These are phyloP conservation scores for Pristionchus mayeri DNA, from an alignment of 2,888 invertebrate genomes.

Conservation along the genomic window DNA sequence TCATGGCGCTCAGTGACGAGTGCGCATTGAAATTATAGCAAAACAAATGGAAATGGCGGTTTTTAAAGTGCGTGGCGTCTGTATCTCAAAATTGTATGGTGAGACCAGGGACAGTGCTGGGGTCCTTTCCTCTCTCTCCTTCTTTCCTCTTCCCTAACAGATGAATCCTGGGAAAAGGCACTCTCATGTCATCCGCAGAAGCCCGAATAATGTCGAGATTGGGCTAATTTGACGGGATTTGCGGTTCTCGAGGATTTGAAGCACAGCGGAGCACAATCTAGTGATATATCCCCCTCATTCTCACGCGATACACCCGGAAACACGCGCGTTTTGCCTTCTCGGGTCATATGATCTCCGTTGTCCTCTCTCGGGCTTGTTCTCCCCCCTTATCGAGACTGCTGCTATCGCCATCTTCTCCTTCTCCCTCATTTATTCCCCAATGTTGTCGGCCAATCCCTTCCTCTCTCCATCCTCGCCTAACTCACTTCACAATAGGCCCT, in stretches of 20 bases:
- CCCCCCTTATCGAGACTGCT: background rate
- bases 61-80: background rate
- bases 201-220: background rate
- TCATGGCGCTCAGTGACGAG: too few relatives aligned
- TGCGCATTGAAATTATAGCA: too few relatives aligned
- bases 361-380: conserved; percentile 26
- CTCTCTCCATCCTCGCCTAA: background rate
- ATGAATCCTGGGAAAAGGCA: background rate
- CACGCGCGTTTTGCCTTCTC: conserved; percentile 18
- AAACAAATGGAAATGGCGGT: background rate
- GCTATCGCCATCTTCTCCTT: background rate
- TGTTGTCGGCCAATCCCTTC: background rate
- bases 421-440: background rate
- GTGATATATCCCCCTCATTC: too few relatives aligned
- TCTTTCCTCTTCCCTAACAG: background rate
- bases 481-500: conserved; percentile 13
- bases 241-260: too few relatives aligned
- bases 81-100: too few relatives aligned
- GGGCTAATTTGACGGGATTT: too few relatives aligned
- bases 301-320: background rate
- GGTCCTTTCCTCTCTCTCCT: conserved; percentile 15
- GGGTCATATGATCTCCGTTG: background rate
- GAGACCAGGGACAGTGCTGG: background rate
- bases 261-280: too few relatives aligned
- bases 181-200: background rate